A percentile compares a stretch with the other conserved stretches of the same genome.
phyloP scores from a whole-genome alignment of 1,140 invertebrate species.

The Dendroctonus ponderosae region DNA sequence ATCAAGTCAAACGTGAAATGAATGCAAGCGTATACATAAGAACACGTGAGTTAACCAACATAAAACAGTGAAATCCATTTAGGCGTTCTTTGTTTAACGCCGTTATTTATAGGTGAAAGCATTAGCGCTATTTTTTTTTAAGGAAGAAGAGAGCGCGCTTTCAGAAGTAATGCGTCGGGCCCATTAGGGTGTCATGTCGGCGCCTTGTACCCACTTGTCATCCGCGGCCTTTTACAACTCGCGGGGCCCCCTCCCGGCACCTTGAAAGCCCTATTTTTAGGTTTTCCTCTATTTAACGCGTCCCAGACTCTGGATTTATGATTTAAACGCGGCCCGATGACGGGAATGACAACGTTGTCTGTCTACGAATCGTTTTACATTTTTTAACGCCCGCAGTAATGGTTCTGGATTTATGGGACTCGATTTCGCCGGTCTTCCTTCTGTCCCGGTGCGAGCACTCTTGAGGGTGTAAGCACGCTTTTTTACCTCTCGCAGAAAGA shows the following conservation, averaged over 20 bases:
- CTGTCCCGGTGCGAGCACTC: too few species aligned
- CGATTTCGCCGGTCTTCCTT: too few species aligned
- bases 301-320: conserved; percentile 13
- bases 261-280: conserved; percentile 32
- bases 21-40: conserved; percentile 8
- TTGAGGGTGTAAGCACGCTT: too few species aligned
- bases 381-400: conserved; percentile 15
- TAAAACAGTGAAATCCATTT: conserved; percentile 29
- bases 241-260: neutral
- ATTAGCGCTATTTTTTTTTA: conserved; percentile 37
- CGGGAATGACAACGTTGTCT: conserved; percentile 24
- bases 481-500: too few species aligned
- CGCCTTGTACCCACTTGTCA: conserved; percentile 40
- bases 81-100: conserved; percentile 24
- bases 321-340: conserved; percentile 19
- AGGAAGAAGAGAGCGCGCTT: conserved; percentile 13
- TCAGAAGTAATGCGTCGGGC: conserved; percentile 35
- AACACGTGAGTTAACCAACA: conserved; percentile 17
- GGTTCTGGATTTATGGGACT: too few species aligned
- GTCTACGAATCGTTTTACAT: conserved; percentile 21
- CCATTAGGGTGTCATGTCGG: conserved; percentile 41
- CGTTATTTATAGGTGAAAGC: conserved; percentile 34
- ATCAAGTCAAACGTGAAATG: conserved; percentile 4
- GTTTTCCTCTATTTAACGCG: conserved; percentile 16
- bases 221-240: conserved; percentile 35